Conservation (phyloP, 2,797 vertebrate species). For the Oceanodroma leucorhoa region DNA sequence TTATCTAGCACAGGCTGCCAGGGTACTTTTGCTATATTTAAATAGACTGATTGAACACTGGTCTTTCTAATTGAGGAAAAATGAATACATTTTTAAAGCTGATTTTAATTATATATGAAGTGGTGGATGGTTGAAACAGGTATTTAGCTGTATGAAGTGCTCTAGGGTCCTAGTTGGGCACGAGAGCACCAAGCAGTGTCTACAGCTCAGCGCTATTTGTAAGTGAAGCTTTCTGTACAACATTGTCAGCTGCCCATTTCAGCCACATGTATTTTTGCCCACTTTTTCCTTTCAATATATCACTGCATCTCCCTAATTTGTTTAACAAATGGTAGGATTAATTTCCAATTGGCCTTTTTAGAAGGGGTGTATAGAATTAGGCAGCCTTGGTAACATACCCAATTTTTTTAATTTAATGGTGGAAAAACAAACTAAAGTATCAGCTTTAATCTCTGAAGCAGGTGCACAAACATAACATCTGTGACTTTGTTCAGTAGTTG, state of each 20-base stretch:
- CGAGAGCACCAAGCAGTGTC: not conserved
- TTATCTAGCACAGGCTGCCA: not conserved
- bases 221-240: not conserved
- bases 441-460: conserved; percentile 8
- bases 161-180: not conserved
- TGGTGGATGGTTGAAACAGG: not conserved
- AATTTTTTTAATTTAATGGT: not conserved
- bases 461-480: not conserved
- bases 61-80: not conserved
- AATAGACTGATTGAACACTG: not conserved
- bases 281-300: not conserved
- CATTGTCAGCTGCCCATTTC: not conserved
- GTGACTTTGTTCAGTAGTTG: not conserved
- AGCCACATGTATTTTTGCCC: not conserved
- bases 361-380: not conserved
- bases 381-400: not conserved
- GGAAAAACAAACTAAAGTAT: conserved; percentile 38
- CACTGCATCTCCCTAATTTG: not conserved
- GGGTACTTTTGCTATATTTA: not conserved
- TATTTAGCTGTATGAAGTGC: not conserved
- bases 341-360: not conserved
- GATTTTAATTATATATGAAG: not conserved
- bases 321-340: not conserved
- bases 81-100: not conserved
- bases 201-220: not conserved